Evolutionary conservation across 1,140 invertebrate species (phyloP), one percentile per base, ranked within the genome.

Genomic region (Listronotus oregonensis): DNA sequence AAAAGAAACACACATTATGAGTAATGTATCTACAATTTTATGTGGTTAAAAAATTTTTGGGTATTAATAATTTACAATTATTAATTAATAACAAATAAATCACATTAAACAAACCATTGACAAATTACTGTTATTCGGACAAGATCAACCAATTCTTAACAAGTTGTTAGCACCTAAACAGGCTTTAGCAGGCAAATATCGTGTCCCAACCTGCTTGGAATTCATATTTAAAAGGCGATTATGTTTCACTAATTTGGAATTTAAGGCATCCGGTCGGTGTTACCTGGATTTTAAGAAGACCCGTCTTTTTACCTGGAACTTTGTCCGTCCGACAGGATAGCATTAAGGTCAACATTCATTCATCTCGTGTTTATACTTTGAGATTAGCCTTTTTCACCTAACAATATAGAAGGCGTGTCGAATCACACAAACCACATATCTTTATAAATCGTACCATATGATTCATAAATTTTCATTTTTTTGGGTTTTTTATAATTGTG

Each of bases 271-370:
- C 54, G 66, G 51, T 57, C 47, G 44, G 50, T 43, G 21, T 54
- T 57, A 68, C 61, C 54, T 58, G 37, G 32, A 37, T 63, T 51
- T 54, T 51, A 40, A 63, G 66, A 64, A 64, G 62, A 62, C 54
- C 51, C 55, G 15, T 43, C 59, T 68, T 68, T 68, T 64, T 68
- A 64, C 66, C 54, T 68, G 61, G 62, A 62, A 68, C 51, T 49
- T 58, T 44, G n/a, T 32, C 18, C 15, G 47, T 17, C 31, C 32
- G 46, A 32, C 59, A 51, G 59, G 51, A 34, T 37, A 34, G 50
- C 21, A 54, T 55, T 46, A 63, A 43, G 50, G n/a, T 10, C 10
- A 18, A 52, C 17, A 47, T 54, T 31, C 60, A 63, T 63, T 63
- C 60, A 63, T 63, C n/a, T n/a, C 60, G 46, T 63, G 14, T 54